These are phyloP conservation scores for Malurus cyaneus DNA, from an alignment of 2,113 vertebrate genomes.

Conservation along the genomic window DNA sequence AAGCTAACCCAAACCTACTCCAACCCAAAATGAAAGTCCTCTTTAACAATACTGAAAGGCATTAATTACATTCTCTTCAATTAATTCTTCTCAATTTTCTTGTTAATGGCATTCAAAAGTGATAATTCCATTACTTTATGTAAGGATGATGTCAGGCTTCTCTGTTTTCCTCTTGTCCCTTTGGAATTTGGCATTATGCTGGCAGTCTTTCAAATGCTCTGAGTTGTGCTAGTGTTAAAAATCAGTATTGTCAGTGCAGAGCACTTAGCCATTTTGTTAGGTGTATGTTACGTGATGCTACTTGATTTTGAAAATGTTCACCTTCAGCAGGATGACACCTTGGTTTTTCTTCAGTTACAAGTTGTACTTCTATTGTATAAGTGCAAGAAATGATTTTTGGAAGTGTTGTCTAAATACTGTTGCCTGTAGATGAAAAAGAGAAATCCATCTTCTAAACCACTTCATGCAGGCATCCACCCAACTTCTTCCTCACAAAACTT, in stretches of 20 bases:
- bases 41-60: background rate
- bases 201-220: background rate
- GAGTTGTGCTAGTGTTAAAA: background rate
- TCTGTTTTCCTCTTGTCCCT: background rate
- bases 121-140: background rate
- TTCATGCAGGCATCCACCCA: background rate
- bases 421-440: background rate
- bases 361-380: background rate
- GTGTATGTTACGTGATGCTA: background rate
- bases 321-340: background rate
- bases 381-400: background rate
- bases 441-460: background rate
- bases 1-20: background rate
- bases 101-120: background rate
- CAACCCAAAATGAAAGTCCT: background rate
- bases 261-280: background rate
- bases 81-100: background rate
- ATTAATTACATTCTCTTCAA: background rate
- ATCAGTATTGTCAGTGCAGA: background rate
- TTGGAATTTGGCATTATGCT: background rate
- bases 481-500: background rate
- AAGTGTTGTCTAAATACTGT: background rate
- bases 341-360: background rate
- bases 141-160: background rate
- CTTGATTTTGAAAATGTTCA: background rate